Conservation (phyloP, 2,888 invertebrate species). For the Imbricaverruca yamaguchii region DNA sequence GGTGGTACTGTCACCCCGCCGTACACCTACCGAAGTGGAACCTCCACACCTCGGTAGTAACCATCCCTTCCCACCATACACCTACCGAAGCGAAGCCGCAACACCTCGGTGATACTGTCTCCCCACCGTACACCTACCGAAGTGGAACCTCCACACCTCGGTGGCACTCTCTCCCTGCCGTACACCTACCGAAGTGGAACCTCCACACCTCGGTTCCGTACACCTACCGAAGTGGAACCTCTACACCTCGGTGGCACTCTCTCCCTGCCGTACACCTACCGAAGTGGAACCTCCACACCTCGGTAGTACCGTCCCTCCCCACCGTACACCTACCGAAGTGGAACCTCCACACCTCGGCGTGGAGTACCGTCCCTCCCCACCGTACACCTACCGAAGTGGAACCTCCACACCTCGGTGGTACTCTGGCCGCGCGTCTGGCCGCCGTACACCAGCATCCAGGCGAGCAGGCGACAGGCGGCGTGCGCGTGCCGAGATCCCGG, state of each 20-base stretch:
- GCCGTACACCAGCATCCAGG: conserved; percentile 66
- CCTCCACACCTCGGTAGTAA: no score
- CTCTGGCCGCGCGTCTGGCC: conserved; percentile 77
- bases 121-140: conserved; percentile 51
- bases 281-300: conserved; percentile 79
- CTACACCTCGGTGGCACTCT: conserved; percentile 78
- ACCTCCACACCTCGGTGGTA: conserved; percentile 75
- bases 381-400: conserved; percentile 62
- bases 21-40: no score
- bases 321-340: no score
- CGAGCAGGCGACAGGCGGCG: background rate
- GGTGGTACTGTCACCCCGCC: no score
- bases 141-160: conserved; percentile 79
- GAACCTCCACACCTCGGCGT: background rate
- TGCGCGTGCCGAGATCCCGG: conserved; percentile 9
- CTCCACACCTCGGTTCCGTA: no score
- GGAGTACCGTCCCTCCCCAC: background rate
- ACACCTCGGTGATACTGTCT: no score
- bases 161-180: conserved; percentile 65
- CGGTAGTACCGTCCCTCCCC: conserved; percentile 63
- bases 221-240: conserved; percentile 70
- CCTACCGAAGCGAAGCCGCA: no score
- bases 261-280: conserved; percentile 58
- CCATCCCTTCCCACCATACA: no score
- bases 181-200: no score